Conservation (phyloP, 2,797 vertebrate genomes). For the Gymnodraco acuticeps region DNA sequence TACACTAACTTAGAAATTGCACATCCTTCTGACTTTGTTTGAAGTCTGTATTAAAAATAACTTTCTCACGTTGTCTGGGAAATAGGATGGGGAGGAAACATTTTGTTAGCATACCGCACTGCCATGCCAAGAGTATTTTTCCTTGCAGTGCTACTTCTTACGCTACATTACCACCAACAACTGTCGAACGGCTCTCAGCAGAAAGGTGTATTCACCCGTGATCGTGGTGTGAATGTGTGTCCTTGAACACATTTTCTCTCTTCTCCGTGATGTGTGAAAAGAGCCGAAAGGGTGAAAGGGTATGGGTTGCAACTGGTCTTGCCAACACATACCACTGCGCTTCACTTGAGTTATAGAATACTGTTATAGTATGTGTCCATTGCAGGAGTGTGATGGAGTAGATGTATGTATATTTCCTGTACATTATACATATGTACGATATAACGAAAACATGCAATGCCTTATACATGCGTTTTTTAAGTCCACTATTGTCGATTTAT, state of each 20-base stretch:
- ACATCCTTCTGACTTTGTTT: background rate
- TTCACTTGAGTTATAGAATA: background rate
- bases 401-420: background rate
- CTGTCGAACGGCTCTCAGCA: background rate
- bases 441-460: too few species aligned
- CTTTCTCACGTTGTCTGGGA: background rate
- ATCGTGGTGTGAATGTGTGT: constrained; percentile 1
- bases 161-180: background rate
- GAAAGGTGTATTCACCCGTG: background rate
- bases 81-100: background rate
- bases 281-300: background rate
- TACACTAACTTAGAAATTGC: background rate
- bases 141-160: background rate
- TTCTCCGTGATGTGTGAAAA: background rate
- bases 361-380: background rate
- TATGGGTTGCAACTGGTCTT: background rate
- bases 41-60: constrained; percentile 1
- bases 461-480: too few species aligned
- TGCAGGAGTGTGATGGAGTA: background rate
- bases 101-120: background rate
- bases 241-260: background rate
- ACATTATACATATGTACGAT: background rate
- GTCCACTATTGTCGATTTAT: too few species aligned
- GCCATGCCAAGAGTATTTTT: background rate
- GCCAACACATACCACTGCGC: background rate